These are phyloP conservation scores for Kryphioiulus occultus DNA, from an alignment of 2,888 invertebrate species.

Conservation along the genomic window DNA sequence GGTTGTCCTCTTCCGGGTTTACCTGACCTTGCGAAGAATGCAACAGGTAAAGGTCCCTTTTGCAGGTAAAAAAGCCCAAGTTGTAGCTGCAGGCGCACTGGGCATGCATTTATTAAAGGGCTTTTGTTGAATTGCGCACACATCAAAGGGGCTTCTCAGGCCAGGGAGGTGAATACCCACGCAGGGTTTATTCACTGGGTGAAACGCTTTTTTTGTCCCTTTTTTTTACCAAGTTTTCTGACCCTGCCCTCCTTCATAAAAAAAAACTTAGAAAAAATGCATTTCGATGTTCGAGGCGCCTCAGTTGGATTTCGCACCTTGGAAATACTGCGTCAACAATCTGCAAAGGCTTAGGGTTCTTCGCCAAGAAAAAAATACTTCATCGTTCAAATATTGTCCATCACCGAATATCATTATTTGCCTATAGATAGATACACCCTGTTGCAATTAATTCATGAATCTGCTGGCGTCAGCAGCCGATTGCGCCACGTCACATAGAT, in stretches of 20 bases:
- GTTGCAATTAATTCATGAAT: not conserved
- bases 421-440: not conserved
- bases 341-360: not conserved
- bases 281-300: not conserved
- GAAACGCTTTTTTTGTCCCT: not conserved
- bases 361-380: not conserved
- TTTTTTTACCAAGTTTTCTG: not conserved
- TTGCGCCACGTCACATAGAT: not conserved
- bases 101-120: constrained; percentile 10
- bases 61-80: not conserved
- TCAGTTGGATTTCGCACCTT: not conserved
- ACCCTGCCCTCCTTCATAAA: not conserved
- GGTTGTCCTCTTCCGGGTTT: constrained; percentile 33
- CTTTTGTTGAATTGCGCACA: not conserved
- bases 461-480: not conserved
- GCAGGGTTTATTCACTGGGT: not conserved
- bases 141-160: constrained; percentile 37
- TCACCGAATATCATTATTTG: not conserved
- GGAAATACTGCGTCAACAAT: not conserved
- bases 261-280: not conserved
- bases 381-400: not conserved
- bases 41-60: not conserved
- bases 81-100: not conserved
- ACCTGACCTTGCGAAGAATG: constrained; percentile 42
- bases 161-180: constrained; percentile 40